phyloP scores from a whole-genome alignment of 2,113 vertebrate species.

The Phyllopteryx taeniolatus region DNA sequence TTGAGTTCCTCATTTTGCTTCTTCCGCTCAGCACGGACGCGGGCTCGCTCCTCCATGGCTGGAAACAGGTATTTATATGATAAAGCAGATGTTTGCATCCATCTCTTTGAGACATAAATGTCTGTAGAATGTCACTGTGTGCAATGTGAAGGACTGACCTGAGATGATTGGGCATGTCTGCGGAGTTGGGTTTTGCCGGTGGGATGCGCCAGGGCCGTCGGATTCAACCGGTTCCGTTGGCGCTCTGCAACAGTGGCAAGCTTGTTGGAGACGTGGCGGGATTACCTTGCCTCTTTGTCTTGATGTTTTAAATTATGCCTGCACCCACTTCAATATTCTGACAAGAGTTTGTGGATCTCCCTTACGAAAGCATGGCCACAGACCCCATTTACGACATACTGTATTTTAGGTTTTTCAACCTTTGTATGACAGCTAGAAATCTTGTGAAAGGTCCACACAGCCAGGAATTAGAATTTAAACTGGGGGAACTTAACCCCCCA shows the following conservation, averaged over 20 bases:
- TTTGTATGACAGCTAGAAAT: too few relatives aligned
- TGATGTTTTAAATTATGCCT: too few relatives aligned
- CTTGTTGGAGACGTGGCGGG: neutral
- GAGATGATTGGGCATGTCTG: constrained; percentile 71
- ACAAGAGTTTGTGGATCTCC: too few relatives aligned
- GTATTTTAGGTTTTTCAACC: too few relatives aligned
- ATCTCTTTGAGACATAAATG: neutral
- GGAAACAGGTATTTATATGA: constrained; percentile 9
- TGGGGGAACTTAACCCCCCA: too few relatives aligned
- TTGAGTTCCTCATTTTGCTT: constrained; percentile 81
- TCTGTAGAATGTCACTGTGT: neutral
- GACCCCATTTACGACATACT: too few relatives aligned
- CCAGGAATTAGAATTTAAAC: too few relatives aligned
- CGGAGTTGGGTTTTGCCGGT: constrained; percentile 30
- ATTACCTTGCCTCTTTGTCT: too few relatives aligned
- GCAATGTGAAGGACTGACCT: constrained; percentile 69
- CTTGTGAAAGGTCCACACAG: too few relatives aligned
- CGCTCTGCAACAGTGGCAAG: constrained; percentile 42
- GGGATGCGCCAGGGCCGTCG: constrained; percentile 6
- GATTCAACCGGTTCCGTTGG: constrained; percentile 22
- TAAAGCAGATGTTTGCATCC: too few relatives aligned
- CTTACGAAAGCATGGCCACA: too few relatives aligned
- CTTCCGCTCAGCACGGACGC: constrained; percentile 77
- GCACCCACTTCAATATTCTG: too few relatives aligned
- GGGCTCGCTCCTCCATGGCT: constrained; percentile 91